Base-by-base conservation (phyloP, 1,140 invertebrate genomes). In the Doryteuthis pealeii region DNA sequence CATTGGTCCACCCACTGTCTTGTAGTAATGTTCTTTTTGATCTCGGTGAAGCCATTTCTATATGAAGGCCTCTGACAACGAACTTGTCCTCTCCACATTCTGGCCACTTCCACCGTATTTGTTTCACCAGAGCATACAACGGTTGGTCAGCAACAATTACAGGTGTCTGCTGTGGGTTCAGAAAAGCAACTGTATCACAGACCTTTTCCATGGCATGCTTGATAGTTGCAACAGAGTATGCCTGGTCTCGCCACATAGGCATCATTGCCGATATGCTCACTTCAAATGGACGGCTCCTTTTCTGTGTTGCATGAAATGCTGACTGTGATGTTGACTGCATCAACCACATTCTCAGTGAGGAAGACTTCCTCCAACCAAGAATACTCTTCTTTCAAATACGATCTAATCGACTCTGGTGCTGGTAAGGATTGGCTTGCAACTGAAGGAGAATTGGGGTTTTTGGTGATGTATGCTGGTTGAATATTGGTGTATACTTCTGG, bases 51-150 rank as follows among this genome's bases (percentile, higher is more conserved):
- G n/a, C n/a, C n/a, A n/a, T n/a, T n/a, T n/a, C n/a, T n/a, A n/a
- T n/a, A n/a, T n/a, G n/a, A n/a, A n/a, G n/a, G n/a, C n/a, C n/a
- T n/a, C n/a, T 83, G 30, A 82, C 74, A 10, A 83, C 40, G 72
- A 77, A 80, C 49, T 76, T 76, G 31, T 82, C 74, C 58, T 84
- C 78, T 43, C 78, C 82, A 22, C 10, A 65, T 54, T 81, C 69
- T 28, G 79, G 78, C 71, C 79, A 84, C 15, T 75, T 65, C 79
- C 82, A 84, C 71, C 82, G 78, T 30, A 79, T 78, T 30, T 76
- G 58, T 43, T 84, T 84, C 43, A 79, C 79, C n/a, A 82, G 18
- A 26, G 76, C 74, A 74, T 76, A 83, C n/a, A 84, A 18, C 69
- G 74, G 81, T 45, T 78, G 74, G 33, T 74, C 76, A 71, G 65